These are phyloP conservation scores for Rutilus rutilus DNA, from an alignment of 2,113 vertebrate genomes.

Conservation along the genomic window DNA sequence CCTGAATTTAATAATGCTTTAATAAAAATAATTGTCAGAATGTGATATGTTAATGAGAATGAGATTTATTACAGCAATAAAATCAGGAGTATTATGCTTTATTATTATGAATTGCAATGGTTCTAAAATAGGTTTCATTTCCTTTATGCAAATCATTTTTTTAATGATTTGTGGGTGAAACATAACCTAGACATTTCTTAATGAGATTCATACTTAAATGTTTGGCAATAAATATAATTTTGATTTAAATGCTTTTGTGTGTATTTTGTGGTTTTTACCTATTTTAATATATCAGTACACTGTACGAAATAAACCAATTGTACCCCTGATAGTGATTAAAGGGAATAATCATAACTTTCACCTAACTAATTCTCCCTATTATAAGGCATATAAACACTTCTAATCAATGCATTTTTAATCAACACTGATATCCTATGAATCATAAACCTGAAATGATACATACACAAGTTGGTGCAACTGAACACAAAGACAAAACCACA, in stretches of 20 bases:
- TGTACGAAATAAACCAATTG: neutral
- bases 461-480: constrained; percentile 31
- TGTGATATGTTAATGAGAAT: neutral
- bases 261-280: neutral
- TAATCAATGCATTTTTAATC: neutral
- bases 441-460: constrained; percentile 23
- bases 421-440: constrained; percentile 5
- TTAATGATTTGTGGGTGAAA: neutral
- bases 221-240: neutral
- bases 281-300: neutral
- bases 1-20: neutral
- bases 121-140: neutral
- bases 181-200: neutral
- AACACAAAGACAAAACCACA: constrained; percentile 30
- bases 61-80: neutral
- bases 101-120: neutral
- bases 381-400: neutral
- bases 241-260: neutral
- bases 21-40: neutral
- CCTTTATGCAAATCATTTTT: neutral
- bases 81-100: neutral
- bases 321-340: neutral
- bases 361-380: neutral
- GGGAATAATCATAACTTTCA: neutral
- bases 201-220: neutral